These are phyloP conservation scores for Panurus biarmicus DNA, from an alignment of 2,113 vertebrate species.

Conservation along the genomic window DNA sequence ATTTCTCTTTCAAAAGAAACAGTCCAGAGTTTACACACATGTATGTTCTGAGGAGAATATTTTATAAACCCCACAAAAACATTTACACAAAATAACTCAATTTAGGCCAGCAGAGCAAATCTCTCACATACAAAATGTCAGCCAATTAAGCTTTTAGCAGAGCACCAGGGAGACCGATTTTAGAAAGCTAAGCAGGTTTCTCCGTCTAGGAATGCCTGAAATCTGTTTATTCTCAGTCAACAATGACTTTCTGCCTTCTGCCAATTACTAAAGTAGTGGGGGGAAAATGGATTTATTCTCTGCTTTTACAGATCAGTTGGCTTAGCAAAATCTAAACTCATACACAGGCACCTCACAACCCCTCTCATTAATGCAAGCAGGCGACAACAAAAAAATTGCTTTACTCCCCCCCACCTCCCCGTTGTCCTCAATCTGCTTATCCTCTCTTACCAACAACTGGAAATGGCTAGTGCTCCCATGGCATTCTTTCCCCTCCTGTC, in stretches of 20 bases:
- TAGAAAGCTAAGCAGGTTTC: slow-evolving; percentile 55
- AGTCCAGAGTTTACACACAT: slow-evolving; percentile 44
- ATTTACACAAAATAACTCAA: slow-evolving; percentile 47
- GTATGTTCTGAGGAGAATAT: slow-evolving; percentile 38
- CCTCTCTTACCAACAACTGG: background rate
- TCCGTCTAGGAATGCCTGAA: slow-evolving; percentile 51
- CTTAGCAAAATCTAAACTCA: slow-evolving; percentile 16
- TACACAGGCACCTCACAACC: background rate
- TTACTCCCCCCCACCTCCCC: background rate
- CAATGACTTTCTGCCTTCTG: slow-evolving; percentile 53
- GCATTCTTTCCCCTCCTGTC: background rate
- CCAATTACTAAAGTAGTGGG: slow-evolving; percentile 21
- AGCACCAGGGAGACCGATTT: slow-evolving; percentile 46
- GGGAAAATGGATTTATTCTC: slow-evolving; percentile 27
- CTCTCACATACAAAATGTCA: slow-evolving; percentile 52
- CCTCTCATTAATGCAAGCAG: background rate
- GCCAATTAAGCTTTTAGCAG: slow-evolving; percentile 54
- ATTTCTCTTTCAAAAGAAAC: slow-evolving; percentile 50
- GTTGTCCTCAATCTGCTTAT: background rate
- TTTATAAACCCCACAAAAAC: slow-evolving; percentile 53
- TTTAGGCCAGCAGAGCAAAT: slow-evolving; percentile 49
- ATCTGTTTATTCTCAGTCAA: slow-evolving; percentile 61
- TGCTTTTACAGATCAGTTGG: slow-evolving; percentile 21
- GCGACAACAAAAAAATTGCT: background rate
- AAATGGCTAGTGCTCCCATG: background rate